Conservation (phyloP, 2,888 invertebrate species). For the Pecten maximus region DNA sequence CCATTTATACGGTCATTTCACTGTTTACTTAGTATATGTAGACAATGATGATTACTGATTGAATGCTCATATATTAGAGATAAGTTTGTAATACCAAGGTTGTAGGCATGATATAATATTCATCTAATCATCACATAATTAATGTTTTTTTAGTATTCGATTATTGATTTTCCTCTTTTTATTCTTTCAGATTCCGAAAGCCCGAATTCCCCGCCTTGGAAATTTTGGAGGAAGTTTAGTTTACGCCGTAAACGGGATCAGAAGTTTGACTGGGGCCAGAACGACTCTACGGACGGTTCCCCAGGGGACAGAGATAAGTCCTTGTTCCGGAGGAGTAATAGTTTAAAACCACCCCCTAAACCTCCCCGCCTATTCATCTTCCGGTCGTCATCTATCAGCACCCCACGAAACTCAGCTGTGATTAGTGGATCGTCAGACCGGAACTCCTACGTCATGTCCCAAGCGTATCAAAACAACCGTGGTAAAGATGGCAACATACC, state of each 20-base stretch:
- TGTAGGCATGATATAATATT: too few relatives aligned
- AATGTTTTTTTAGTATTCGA: neutral
- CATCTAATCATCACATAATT: too few relatives aligned
- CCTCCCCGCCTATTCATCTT: constrained; percentile 76
- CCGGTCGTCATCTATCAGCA: constrained; percentile 69
- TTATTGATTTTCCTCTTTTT: neutral
- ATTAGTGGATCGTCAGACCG: constrained; percentile 58
- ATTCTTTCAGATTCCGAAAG: neutral
- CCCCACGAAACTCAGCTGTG: constrained; percentile 65
- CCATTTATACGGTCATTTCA: too few relatives aligned
- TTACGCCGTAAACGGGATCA: constrained; percentile 47
- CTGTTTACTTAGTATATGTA: too few relatives aligned
- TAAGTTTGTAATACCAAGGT: too few relatives aligned
- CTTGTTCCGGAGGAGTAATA: constrained; percentile 62
- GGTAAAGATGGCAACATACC: constrained; percentile 50
- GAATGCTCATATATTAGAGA: too few relatives aligned
- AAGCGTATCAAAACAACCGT: constrained; percentile 59
- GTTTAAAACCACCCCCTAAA: constrained; percentile 75
- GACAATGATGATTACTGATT: too few relatives aligned
- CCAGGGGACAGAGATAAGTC: constrained; percentile 41
- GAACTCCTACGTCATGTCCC: constrained; percentile 64
- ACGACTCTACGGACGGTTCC: constrained; percentile 27
- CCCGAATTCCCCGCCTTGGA: constrained; percentile 40
- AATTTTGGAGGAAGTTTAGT: constrained; percentile 53
- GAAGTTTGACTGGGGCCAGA: constrained; percentile 41